Evolutionary conservation across 2,888 invertebrate genomes (phyloP), one percentile per base, ranked within the genome.

Genomic region (Teleiodes luculella): DNA sequence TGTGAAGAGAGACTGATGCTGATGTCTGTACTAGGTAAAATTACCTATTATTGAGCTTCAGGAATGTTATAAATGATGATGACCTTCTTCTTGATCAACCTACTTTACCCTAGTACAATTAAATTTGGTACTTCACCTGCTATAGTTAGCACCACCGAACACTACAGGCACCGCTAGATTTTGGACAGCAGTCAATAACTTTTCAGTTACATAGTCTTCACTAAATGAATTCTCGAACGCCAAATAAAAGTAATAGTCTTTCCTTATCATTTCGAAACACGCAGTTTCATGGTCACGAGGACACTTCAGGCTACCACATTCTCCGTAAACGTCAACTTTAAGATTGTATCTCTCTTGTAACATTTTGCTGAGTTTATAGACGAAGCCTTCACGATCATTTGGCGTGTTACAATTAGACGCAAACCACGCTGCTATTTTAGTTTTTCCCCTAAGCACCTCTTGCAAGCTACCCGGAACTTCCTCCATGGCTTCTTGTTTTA

Each of bases 151-250:
- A 11, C 90, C 91, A 3, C 93, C 93, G 83, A 91, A 92, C 6
- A 93, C 93, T 14, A 94, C 88, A 0, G 93, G 93, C 3, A 94
- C 77, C 13, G 92, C 85, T 64, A 91, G 83, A 73, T 91, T 89
- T 63, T 91, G 83, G 37, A 90, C 67, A 8, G 87, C 76, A 30
- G 65, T 69, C 14, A 78, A 54, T 6, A 80, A 55, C 57, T 80
- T 79, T 53, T 80, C 79, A 0, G 83, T 82, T 2, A 76, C 78
- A 52, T 82, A 83, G 60, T 82, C 76, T 56, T 75, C 67, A 52
- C 67, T 60, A 39, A 73, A 70, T 5, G 74, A 72, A 55, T 81
- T 79, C 53, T 82, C 82, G 55, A 79, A 76, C 0, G 80, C 67
- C 14, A 82, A 62, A 57, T 81, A 84, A 58, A 83, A 83, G 54